Evolutionary conservation across 2,888 invertebrate species (phyloP).

Genomic region (Drosophila kambysellisi): DNA sequence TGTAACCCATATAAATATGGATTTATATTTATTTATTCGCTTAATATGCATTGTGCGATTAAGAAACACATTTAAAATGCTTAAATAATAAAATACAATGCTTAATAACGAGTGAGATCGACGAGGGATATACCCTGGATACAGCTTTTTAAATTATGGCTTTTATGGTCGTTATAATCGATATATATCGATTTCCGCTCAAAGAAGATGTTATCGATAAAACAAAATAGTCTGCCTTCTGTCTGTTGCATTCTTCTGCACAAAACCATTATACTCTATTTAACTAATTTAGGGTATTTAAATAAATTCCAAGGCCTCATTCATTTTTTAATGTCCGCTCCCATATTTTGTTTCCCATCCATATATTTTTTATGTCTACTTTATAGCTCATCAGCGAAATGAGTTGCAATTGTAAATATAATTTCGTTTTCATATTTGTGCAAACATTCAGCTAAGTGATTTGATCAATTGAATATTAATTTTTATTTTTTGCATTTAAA

Average conservation of each 20-base stretch:
- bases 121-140: background rate
- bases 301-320: background rate
- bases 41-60: constrained; percentile 6
- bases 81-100: constrained; percentile 17
- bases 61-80: constrained; percentile 24
- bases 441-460: constrained; percentile 53
- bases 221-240: background rate
- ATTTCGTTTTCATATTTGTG: constrained; percentile 23
- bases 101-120: background rate
- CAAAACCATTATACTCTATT: background rate
- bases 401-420: constrained; percentile 46
- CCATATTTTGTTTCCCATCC: background rate
- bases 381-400: constrained; percentile 27
- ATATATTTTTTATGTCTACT: constrained; percentile 15
- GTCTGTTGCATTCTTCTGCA: background rate
- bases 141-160: background rate
- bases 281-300: background rate
- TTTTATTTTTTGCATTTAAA: constrained; percentile 29
- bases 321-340: constrained; percentile 19
- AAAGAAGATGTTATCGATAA: background rate
- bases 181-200: background rate
- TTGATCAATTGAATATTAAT: constrained; percentile 69
- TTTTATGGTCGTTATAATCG: background rate
- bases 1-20: background rate
- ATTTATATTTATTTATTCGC: constrained; percentile 2